These are phyloP conservation scores for Bos javanicus DNA, from an alignment of 2,113 vertebrate species.

Conservation along the genomic window DNA sequence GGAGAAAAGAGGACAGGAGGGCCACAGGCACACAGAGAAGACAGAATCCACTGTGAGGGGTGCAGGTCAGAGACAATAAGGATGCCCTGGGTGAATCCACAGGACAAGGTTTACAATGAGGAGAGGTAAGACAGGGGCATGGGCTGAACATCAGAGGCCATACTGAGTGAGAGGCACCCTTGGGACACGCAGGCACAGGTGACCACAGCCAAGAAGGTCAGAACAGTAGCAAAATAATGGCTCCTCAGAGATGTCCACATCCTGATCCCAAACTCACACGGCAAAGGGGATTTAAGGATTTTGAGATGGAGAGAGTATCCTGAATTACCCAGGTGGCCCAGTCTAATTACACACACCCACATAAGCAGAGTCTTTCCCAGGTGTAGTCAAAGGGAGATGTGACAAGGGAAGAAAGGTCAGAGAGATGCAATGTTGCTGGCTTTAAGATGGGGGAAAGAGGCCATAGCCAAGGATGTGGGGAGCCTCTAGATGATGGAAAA, in stretches of 20 bases:
- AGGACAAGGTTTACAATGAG: neutral
- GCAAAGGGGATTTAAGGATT: neutral
- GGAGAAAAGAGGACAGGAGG: neutral
- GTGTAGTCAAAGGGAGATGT: neutral
- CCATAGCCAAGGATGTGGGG: neutral
- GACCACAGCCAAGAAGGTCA: neutral
- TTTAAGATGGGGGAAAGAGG: neutral
- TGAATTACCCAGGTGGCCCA: neutral
- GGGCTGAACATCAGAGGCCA: neutral
- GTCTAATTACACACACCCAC: neutral
- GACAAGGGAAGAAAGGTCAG: neutral
- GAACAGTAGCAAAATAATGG: rapidly evolving
- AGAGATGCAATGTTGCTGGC: neutral
- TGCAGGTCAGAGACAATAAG: neutral
- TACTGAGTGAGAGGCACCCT: too few species aligned
- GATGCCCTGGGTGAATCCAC: neutral
- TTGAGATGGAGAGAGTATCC: neutral
- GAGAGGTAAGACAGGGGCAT: neutral
- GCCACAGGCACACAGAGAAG: neutral
- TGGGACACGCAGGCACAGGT: neutral
- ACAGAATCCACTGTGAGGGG: rapidly evolving
- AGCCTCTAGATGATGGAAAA: neutral
- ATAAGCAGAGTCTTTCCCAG: neutral
- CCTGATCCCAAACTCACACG: neutral
- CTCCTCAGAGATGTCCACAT: rapidly evolving